phyloP scores from a whole-genome alignment of 2,797 vertebrate genomes.

The Myotis pilosus region DNA sequence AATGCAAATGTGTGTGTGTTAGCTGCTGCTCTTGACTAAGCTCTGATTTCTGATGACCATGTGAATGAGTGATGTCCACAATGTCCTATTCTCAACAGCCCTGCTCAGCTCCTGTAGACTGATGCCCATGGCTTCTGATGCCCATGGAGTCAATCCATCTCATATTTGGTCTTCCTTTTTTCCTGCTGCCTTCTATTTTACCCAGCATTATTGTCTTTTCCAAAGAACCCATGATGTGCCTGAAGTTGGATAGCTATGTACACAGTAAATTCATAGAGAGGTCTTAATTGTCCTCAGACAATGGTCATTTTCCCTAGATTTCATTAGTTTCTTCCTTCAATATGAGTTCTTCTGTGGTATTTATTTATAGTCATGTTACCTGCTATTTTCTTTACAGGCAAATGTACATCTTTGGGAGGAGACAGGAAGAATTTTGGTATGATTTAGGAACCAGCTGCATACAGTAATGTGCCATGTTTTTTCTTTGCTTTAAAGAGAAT shows the following conservation, averaged over 20 bases:
- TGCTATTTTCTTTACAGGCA: slow-evolving; percentile 56
- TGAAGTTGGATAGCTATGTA: background rate
- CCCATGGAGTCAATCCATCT: too few relatives aligned
- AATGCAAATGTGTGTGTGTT: background rate
- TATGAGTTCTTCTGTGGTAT: background rate
- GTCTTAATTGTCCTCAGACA: slow-evolving; percentile 30
- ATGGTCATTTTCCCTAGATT: background rate
- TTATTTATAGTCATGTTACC: slow-evolving; percentile 58
- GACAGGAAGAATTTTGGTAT: slow-evolving; percentile 58
- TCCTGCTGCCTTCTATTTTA: background rate
- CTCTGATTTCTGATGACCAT: background rate
- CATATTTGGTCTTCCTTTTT: background rate
- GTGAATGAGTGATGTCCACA: too few relatives aligned
- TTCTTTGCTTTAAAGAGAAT: background rate
- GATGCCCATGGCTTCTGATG: background rate
- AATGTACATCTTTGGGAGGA: slow-evolving; percentile 57
- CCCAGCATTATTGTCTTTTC: background rate
- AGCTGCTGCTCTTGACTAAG: background rate
- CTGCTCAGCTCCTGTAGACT: background rate
- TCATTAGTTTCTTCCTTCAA: slow-evolving; percentile 17
- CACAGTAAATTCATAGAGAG: background rate
- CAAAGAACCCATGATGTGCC: background rate
- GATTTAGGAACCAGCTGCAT: slow-evolving; percentile 68
- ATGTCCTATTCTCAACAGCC: background rate
- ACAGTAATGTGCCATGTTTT: background rate